Conservation (phyloP, 2,113 vertebrate species). For the Peromyscus californicus region DNA sequence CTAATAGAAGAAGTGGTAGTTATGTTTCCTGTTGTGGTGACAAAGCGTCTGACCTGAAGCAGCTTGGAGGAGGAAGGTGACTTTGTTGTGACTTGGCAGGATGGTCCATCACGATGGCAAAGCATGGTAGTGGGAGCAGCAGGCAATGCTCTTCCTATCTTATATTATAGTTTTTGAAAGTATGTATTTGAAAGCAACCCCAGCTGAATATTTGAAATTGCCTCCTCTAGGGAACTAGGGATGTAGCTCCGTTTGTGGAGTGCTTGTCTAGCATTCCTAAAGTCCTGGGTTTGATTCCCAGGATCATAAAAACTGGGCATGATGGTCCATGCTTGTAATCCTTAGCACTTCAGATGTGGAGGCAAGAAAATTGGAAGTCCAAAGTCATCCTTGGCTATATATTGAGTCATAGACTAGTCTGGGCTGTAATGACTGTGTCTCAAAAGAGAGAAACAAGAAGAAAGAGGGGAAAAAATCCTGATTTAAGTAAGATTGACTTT, state of each 20-base stretch:
- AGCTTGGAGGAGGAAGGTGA: no score
- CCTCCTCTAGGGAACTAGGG: background rate
- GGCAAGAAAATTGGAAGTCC: background rate
- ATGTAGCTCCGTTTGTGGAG: background rate
- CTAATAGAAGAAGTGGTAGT: background rate
- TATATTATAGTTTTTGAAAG: no score
- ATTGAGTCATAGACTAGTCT: background rate
- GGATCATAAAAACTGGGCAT: background rate
- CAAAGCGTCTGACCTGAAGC: background rate
- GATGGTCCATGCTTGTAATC: no score
- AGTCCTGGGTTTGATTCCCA: background rate
- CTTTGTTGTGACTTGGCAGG: background rate
- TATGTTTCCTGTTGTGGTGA: background rate
- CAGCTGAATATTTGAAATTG: background rate
- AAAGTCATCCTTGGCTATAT: no score
- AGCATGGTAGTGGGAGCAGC: no score
- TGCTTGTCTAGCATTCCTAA: background rate
- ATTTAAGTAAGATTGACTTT: background rate
- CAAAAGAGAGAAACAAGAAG: background rate
- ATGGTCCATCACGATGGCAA: background rate
- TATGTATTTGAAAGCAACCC: background rate
- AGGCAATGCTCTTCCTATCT: no score
- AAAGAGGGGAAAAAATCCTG: accelerated
- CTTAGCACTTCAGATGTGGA: background rate
- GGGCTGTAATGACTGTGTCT: background rate